Conservation (phyloP, 2,888 invertebrate genomes). For the Amblyjoppa fuscipennis region DNA sequence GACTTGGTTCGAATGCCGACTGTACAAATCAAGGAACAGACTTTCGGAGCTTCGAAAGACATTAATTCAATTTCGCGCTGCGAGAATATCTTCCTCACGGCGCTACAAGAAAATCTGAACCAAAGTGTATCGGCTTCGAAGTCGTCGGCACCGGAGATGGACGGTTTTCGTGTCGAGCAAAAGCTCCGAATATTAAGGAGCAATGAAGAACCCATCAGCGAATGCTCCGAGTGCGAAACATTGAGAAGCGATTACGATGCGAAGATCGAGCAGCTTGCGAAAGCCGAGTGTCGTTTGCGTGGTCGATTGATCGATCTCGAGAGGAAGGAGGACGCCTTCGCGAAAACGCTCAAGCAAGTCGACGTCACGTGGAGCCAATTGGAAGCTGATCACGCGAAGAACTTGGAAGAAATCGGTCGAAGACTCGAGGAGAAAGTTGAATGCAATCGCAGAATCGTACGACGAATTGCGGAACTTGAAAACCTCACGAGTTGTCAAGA, state of each 20-base stretch:
- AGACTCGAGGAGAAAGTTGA: slow-evolving; percentile 72
- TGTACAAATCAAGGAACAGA: slow-evolving; percentile 1
- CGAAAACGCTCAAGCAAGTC: slow-evolving; percentile 73
- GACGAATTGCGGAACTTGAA: slow-evolving; percentile 48
- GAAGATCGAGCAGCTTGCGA: slow-evolving; percentile 65
- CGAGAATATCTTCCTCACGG: slow-evolving; percentile 72
- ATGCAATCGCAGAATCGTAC: slow-evolving; percentile 66
- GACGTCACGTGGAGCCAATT: slow-evolving; percentile 74
- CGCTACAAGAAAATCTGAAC: slow-evolving; percentile 85
- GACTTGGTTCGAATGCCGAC: neutral
- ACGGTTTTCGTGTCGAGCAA: neutral
- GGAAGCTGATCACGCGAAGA: slow-evolving; percentile 71
- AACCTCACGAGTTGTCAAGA: neutral
- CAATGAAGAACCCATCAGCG: slow-evolving; percentile 71
- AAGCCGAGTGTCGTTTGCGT: slow-evolving; percentile 67
- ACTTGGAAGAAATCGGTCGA: slow-evolving; percentile 69
- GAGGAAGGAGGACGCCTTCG: slow-evolving; percentile 73
- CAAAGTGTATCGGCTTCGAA: slow-evolving; percentile 33
- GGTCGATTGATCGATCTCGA: slow-evolving; percentile 73
- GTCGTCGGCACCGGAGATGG: slow-evolving; percentile 26
- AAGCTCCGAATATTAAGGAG: neutral
- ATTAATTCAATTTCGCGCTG: slow-evolving; percentile 48
- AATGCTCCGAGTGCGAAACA: slow-evolving; percentile 87
- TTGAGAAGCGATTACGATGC: slow-evolving; percentile 86
- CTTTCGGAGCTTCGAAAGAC: neutral